These are phyloP conservation scores for Pelecanoides urinatrix DNA, from an alignment of 2,113 vertebrate genomes.

Conservation along the genomic window DNA sequence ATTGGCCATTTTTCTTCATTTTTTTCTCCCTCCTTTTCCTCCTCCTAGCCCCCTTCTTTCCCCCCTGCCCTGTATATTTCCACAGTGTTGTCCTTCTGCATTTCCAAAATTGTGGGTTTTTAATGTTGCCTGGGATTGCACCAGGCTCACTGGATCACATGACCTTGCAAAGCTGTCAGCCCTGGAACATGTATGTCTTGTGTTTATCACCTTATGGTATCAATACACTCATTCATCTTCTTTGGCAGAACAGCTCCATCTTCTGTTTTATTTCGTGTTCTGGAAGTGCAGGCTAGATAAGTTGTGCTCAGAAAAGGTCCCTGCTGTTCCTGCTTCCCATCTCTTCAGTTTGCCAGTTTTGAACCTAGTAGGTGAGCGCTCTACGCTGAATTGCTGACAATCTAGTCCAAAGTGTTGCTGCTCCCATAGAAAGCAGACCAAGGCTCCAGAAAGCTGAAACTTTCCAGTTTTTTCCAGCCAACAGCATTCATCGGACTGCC, in stretches of 20 bases:
- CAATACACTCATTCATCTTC: constrained; percentile 42
- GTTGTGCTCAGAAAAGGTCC: background rate
- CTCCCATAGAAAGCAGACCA: background rate
- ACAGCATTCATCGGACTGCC: background rate
- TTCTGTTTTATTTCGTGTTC: constrained; percentile 59
- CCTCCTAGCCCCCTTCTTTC: background rate
- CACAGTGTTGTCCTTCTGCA: background rate
- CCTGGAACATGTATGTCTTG: background rate
- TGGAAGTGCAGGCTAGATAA: background rate
- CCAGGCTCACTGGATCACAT: background rate
- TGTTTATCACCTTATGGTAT: constrained; percentile 18
- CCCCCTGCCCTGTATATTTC: background rate
- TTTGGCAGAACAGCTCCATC: constrained; percentile 69
- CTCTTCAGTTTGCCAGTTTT: background rate
- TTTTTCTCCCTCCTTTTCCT: background rate
- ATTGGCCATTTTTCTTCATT: background rate
- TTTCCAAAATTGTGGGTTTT: background rate
- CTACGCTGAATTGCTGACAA: background rate
- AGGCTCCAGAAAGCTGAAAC: background rate
- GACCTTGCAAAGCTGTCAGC: background rate
- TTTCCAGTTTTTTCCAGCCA: background rate
- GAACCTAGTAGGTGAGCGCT: background rate
- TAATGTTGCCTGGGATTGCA: background rate
- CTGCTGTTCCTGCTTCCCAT: background rate
- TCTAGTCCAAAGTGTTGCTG: background rate